phyloP scores from a whole-genome alignment of 2,888 invertebrate species.

The Miltochrista miniata region DNA sequence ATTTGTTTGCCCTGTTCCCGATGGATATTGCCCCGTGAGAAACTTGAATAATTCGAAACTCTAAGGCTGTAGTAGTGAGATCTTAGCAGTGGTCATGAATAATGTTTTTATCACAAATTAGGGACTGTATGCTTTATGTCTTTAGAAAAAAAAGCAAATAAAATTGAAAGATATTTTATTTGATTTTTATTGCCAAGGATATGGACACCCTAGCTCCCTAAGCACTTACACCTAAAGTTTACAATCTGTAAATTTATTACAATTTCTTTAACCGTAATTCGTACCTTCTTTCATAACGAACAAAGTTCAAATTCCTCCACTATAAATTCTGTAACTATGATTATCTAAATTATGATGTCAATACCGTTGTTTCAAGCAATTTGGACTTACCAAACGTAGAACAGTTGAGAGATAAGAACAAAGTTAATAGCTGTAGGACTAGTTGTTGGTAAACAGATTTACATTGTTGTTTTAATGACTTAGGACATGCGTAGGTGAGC shows the following conservation, averaged over 20 bases:
- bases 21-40: no score
- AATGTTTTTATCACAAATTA: no score
- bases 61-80: no score
- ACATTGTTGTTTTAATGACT: constrained; percentile 7
- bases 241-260: constrained; percentile 24
- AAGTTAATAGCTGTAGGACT: not conserved
- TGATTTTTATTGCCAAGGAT: no score
- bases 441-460: not conserved
- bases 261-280: constrained; percentile 25
- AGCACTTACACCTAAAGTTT: constrained; percentile 38
- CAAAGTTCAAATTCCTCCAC: constrained; percentile 33
- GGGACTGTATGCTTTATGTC: no score
- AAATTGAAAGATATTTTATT: no score
- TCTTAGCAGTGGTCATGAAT: no score
- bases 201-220: constrained; percentile 41
- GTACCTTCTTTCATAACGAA: constrained; percentile 22
- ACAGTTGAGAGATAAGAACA: constrained; percentile 23
- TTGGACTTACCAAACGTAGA: constrained; percentile 33
- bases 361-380: constrained; percentile 37
- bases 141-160: no score
- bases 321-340: constrained; percentile 28
- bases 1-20: no score
- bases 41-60: no score
- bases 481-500: constrained; percentile 2
- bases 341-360: constrained; percentile 67